A percentile compares a stretch with the other conserved stretches of the same genome.
These are phyloP conservation scores for Luehdorfia chinensis DNA, from an alignment of 1,140 invertebrate genomes.

Conservation along the genomic window DNA sequence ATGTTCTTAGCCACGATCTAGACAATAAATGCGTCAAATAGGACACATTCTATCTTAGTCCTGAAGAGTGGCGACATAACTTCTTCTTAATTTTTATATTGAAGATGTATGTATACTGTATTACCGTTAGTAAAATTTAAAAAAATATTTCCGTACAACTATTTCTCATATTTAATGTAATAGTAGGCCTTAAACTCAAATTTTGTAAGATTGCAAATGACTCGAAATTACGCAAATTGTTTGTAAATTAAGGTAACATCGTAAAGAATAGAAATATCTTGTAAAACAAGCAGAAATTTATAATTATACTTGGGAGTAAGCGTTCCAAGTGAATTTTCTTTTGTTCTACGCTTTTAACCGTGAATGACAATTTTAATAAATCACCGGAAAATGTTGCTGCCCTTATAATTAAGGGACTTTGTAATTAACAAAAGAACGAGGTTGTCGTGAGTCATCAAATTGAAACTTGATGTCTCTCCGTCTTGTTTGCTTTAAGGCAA, in stretches of 20 bases:
- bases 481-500: constrained; percentile 28
- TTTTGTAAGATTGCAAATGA: constrained; percentile 9
- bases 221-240: constrained; percentile 14
- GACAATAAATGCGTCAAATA: no score
- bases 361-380: constrained; percentile 19
- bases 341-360: constrained; percentile 17
- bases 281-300: constrained; percentile 18
- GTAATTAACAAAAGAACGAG: constrained; percentile 32
- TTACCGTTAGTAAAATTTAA: no score
- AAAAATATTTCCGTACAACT: no score
- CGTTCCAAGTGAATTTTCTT: constrained; percentile 15
- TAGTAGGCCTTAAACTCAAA: no score
- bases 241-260: constrained; percentile 13
- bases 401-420: constrained; percentile 23
- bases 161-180: no score
- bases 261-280: constrained; percentile 9
- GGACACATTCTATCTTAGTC: no score
- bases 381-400: constrained; percentile 17
- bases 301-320: constrained; percentile 8
- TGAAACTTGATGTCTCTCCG: constrained; percentile 37
- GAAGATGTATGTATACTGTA: no score
- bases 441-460: constrained; percentile 39
- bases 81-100: no score
- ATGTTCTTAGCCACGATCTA: no score
- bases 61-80: no score